Conservation (phyloP, 30 jellyfish, hydroid and myxozoan genomes). For the Hydra vulgaris region DNA sequence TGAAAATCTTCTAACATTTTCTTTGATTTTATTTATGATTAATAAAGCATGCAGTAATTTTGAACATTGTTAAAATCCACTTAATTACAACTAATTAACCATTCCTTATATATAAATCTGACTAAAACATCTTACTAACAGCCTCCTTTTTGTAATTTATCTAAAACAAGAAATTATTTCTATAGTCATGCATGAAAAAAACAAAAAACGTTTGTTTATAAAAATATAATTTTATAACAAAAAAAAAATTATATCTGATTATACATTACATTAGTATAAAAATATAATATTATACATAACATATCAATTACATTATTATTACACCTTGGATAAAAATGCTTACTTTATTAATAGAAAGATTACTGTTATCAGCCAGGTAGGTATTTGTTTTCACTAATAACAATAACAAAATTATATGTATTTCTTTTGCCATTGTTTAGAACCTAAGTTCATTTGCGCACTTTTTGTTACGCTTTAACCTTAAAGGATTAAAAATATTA, state of each 20-base stretch:
- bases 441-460: not conserved
- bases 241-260: too few relatives aligned
- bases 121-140: not conserved
- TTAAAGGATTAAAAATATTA: not conserved
- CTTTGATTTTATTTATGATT: not conserved
- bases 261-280: too few relatives aligned
- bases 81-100: not conserved
- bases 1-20: too few relatives aligned
- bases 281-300: too few relatives aligned
- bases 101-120: not conserved
- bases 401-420: not conserved
- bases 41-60: not conserved
- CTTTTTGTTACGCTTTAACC: not conserved
- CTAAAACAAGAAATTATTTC: too few relatives aligned
- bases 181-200: too few relatives aligned
- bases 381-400: not conserved
- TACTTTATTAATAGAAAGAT: not conserved
- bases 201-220: too few relatives aligned
- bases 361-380: not conserved
- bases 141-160: not conserved
- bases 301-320: not conserved
- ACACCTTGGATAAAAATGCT: not conserved
- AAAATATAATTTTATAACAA: too few relatives aligned
- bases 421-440: not conserved
- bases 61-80: not conserved